Evolutionary conservation across 2,888 invertebrate species (phyloP).

Genomic region (Lepeophtheirus nordmannii): DNA sequence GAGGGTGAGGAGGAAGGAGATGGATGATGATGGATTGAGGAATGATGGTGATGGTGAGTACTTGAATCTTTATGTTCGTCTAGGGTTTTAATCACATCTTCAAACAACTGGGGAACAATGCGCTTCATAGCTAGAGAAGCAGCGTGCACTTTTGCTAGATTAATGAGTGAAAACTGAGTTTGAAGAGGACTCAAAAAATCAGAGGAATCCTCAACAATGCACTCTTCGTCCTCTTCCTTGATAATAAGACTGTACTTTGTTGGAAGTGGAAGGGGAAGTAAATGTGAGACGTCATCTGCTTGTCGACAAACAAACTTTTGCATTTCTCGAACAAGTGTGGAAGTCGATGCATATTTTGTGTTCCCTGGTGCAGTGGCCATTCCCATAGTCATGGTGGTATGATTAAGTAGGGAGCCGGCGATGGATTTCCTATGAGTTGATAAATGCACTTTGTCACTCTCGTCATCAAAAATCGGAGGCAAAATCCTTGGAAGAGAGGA

Average conservation of each 20-base stretch:
- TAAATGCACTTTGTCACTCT: not conserved
- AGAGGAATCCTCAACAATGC: too few species aligned
- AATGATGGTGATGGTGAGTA: not conserved
- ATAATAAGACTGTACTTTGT: slow-evolving; percentile 7
- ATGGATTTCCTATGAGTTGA: not conserved
- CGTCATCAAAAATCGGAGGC: slow-evolving; percentile 16
- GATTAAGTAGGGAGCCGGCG: not conserved
- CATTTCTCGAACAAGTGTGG: slow-evolving; percentile 20
- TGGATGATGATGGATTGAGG: not conserved
- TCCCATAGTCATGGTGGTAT: not conserved
- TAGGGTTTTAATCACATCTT: slow-evolving; percentile 5
- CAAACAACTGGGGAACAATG: slow-evolving; percentile 5
- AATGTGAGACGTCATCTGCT: slow-evolving; percentile 12
- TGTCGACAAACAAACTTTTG: slow-evolving; percentile 19
- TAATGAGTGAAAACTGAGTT: not conserved
- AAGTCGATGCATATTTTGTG: not conserved
- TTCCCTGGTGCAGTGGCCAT: slow-evolving; percentile 5
- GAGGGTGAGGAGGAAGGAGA: not conserved
- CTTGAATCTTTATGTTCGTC: not conserved
- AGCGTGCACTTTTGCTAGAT: slow-evolving; percentile 17
- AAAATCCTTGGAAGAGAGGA: slow-evolving; percentile 17
- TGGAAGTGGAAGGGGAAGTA: slow-evolving; percentile 17
- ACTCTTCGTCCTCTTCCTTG: not conserved
- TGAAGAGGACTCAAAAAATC: too few species aligned
- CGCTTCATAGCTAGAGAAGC: slow-evolving; percentile 2